Evolutionary conservation across 1,140 invertebrate genomes (phyloP).

Genomic region (Paraescarpia echinospica): DNA sequence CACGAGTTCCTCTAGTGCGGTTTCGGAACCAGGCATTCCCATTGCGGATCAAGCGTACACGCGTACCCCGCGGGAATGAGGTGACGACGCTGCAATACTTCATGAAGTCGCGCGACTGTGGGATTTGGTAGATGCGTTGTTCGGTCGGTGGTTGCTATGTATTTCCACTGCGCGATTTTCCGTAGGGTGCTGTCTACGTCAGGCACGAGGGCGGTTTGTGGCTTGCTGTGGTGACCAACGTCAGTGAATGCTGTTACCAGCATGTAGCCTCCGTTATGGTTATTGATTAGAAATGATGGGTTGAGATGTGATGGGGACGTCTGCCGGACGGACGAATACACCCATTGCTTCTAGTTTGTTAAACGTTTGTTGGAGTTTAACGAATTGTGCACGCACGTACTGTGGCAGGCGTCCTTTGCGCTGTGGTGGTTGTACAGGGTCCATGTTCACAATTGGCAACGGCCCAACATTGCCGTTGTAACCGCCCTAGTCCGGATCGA

Average conservation of each 20-base stretch:
- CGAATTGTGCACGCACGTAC: constrained; percentile 25
- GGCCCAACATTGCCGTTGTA: neutral
- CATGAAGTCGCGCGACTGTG: constrained; percentile 14
- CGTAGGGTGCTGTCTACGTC: constrained; percentile 28
- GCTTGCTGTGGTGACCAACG: constrained; percentile 30
- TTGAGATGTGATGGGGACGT: constrained; percentile 30
- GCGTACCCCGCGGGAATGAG: constrained; percentile 28
- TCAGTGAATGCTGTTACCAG: constrained; percentile 35
- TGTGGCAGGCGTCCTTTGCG: constrained; percentile 32
- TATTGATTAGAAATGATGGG: constrained; percentile 32
- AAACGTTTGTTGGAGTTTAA: constrained; percentile 29
- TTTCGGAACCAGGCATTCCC: constrained; percentile 28
- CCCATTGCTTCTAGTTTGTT: constrained; percentile 22
- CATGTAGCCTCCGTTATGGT: constrained; percentile 27
- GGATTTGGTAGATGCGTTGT: constrained; percentile 10
- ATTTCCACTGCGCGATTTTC: constrained; percentile 8
- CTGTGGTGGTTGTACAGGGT: constrained; percentile 33
- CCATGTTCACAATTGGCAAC: neutral
- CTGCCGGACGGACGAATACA: constrained; percentile 31
- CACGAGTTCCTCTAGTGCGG: constrained; percentile 20
- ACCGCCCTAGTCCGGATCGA: neutral
- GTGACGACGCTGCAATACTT: constrained; percentile 33
- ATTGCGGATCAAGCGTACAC: constrained; percentile 31
- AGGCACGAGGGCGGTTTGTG: constrained; percentile 30
- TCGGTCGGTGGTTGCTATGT: constrained; percentile 28